Evolutionary conservation across 2,888 invertebrate genomes (phyloP).

Genomic region (Aplocera efformata): DNA sequence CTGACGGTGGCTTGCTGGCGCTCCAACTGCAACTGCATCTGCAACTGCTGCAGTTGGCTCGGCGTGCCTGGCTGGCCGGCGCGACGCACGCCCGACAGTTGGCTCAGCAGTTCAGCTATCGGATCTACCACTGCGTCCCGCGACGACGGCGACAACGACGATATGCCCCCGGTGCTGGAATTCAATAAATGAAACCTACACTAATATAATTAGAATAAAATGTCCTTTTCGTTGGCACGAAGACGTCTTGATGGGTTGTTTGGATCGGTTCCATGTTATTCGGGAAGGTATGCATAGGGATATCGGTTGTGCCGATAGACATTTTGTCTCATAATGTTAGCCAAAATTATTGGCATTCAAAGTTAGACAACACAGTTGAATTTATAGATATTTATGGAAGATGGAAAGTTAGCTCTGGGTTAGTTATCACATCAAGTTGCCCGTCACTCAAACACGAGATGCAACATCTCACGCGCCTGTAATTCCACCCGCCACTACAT

Average conservation of each 20-base stretch:
- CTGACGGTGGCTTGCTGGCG: slow-evolving; percentile 89
- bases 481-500: no score
- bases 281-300: no score
- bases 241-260: slow-evolving; percentile 1
- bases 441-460: no score
- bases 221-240: slow-evolving; percentile 3
- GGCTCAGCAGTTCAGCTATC: slow-evolving; percentile 96
- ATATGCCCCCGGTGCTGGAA: slow-evolving; percentile 90
- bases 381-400: no score
- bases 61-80: slow-evolving; percentile 81
- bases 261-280: neutral
- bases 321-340: no score
- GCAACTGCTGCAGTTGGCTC: slow-evolving; percentile 94
- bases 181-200: slow-evolving; percentile 30
- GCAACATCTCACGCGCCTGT: no score
- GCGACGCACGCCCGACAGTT: slow-evolving; percentile 95
- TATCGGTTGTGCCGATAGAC: no score
- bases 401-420: no score
- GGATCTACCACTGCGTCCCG: slow-evolving; percentile 98
- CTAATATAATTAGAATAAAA: slow-evolving; percentile 22
- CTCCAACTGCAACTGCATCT: slow-evolving; percentile 96
- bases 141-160: slow-evolving; percentile 92
- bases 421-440: no score
- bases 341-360: no score
- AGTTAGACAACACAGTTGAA: no score